These are phyloP conservation scores for Lutraria lutraria DNA, from an alignment of 2,888 invertebrate genomes.

Conservation along the genomic window DNA sequence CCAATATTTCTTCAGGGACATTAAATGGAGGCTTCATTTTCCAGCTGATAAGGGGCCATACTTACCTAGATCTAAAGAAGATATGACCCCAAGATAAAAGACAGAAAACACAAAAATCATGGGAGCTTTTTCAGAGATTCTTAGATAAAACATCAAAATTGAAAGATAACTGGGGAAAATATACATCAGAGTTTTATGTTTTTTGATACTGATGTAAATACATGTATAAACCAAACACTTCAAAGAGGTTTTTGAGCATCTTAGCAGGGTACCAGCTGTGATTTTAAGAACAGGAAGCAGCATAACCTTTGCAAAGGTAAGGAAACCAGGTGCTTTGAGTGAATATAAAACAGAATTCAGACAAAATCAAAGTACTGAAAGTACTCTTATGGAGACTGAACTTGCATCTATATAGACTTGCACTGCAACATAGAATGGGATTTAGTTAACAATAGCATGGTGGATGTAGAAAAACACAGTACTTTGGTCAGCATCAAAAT, in stretches of 20 bases:
- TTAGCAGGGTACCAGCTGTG: constrained; percentile 10
- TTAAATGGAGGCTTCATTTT: neutral
- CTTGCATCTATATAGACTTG: too few relatives aligned
- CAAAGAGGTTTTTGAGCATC: neutral
- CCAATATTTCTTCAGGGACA: neutral
- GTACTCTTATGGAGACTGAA: too few relatives aligned
- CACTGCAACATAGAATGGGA: too few relatives aligned
- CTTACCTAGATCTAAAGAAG: neutral
- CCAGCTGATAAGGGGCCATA: neutral
- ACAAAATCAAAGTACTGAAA: too few relatives aligned
- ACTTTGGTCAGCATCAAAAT: too few relatives aligned
- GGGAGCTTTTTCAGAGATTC: neutral
- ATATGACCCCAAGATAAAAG: neutral
- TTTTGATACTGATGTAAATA: neutral
- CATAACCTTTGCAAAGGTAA: neutral
- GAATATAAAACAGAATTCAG: too few relatives aligned
- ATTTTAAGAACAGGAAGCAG: neutral
- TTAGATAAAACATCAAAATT: neutral
- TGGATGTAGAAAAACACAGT: too few relatives aligned
- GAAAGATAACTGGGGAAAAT: neutral
- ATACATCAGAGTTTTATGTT: constrained; percentile 22
- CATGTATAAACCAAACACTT: neutral
- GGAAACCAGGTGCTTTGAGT: neutral
- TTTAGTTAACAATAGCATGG: too few relatives aligned
- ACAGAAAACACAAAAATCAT: neutral